A percentile compares a stretch with the other conserved stretches of the same genome.
These are phyloP conservation scores for Rhinichthys osculus DNA, from an alignment of 2,797 vertebrate genomes.

Conservation along the genomic window DNA sequence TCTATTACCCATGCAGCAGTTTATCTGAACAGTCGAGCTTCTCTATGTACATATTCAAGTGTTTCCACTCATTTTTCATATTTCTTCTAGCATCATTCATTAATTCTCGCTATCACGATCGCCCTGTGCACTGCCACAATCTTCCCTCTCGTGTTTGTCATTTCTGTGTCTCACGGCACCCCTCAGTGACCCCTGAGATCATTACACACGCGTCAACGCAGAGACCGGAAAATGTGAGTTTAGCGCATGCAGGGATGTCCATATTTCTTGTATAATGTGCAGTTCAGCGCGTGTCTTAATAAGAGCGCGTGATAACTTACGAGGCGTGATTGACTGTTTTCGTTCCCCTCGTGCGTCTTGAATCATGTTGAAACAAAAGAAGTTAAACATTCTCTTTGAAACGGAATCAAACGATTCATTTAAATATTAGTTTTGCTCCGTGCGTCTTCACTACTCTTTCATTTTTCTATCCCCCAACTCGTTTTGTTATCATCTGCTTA, in stretches of 20 bases:
- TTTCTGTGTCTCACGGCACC: neutral
- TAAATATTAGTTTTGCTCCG: slow-evolving; percentile 61
- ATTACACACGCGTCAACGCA: slow-evolving; percentile 7
- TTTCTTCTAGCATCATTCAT: neutral
- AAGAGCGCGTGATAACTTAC: neutral
- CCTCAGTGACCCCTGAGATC: slow-evolving; percentile 3
- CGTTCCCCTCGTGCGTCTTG: slow-evolving; percentile 8
- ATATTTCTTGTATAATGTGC: slow-evolving; percentile 22
- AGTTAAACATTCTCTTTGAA: slow-evolving; percentile 6
- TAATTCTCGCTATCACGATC: neutral
- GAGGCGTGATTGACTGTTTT: slow-evolving; percentile 21
- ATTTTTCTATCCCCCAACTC: slow-evolving; percentile 57
- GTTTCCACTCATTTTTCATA: slow-evolving; percentile 10
- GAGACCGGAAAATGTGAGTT: neutral
- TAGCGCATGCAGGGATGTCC: neutral
- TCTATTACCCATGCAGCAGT: neutral
- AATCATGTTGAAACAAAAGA: slow-evolving; percentile 45
- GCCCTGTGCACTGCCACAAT: neutral
- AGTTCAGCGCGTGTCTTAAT: neutral
- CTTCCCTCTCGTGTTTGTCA: neutral
- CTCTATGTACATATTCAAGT: slow-evolving; percentile 14
- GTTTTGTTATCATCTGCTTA: slow-evolving; percentile 66
- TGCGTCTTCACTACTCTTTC: neutral
- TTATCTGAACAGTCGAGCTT: neutral
- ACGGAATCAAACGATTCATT: slow-evolving; percentile 62